Conservation (phyloP, 2,888 invertebrate species). For the Petrolisthes manimaculis region DNA sequence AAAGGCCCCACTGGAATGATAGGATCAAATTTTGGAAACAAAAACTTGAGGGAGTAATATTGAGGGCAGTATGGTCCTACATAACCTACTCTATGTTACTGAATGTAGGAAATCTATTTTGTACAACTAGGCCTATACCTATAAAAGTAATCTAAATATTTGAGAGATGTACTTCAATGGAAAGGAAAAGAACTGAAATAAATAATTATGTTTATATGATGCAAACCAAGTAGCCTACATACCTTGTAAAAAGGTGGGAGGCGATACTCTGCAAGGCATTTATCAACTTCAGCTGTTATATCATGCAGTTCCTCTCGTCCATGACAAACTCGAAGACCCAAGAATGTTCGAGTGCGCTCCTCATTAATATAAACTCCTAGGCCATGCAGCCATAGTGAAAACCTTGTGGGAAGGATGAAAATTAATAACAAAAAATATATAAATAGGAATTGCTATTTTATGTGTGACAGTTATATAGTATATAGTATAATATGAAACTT, state of each 20-base stretch:
- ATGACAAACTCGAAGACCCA: constrained; percentile 78
- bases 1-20: no score
- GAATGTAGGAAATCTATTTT: no score
- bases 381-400: constrained; percentile 75
- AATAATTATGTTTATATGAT: not conserved
- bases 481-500: no score
- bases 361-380: constrained; percentile 86
- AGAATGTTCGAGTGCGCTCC: constrained; percentile 85
- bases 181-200: not conserved
- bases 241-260: constrained; percentile 85
- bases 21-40: no score
- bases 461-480: no score
- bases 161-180: not conserved
- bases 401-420: constrained; percentile 70
- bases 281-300: constrained; percentile 77
- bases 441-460: no score
- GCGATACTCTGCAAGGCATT: constrained; percentile 80
- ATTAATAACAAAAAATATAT: not conserved
- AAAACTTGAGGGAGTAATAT: no score
- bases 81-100: no score
- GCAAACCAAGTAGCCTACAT: constrained; percentile 66
- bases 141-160: not conserved
- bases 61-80: no score
- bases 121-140: not conserved
- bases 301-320: constrained; percentile 74